Conservation (phyloP, 1,140 invertebrate genomes). For the Tetragnatha versicolor region DNA sequence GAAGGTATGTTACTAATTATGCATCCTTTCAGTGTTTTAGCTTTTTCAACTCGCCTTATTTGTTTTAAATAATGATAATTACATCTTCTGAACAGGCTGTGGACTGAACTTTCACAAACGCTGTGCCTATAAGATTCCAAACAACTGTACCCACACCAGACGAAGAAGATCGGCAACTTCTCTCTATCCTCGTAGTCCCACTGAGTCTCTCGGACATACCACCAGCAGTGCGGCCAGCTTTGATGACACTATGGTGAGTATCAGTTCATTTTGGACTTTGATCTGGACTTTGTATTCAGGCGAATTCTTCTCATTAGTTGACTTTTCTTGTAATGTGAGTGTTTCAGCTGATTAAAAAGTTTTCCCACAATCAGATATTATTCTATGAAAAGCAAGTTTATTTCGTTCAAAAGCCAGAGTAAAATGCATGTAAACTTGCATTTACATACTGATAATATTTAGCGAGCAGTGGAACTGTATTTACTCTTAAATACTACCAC, state of each 20-base stretch:
- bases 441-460: too few species aligned
- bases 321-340: too few species aligned
- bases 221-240: conserved; percentile 56
- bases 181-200: conserved; percentile 57
- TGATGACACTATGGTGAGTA: conserved; percentile 57
- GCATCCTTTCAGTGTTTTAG: neutral
- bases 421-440: too few species aligned
- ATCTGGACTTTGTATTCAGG: too few species aligned
- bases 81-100: conserved; percentile 76
- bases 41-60: neutral
- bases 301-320: too few species aligned
- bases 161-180: conserved; percentile 62
- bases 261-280: neutral
- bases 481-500: too few species aligned
- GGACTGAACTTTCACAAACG: conserved; percentile 98
- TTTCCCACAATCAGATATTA: too few species aligned
- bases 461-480: too few species aligned
- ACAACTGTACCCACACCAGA: conserved; percentile 81
- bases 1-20: conserved; percentile 74
- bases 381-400: too few species aligned
- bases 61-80: conserved; percentile 1
- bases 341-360: too few species aligned
- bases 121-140: conserved; percentile 97
- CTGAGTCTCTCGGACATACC: conserved; percentile 56
- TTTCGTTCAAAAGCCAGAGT: too few species aligned